Evolutionary conservation across 2,113 vertebrate species (phyloP), one percentile per base, ranked within the genome.

Genomic region (Onychostruthus taczanowskii): DNA sequence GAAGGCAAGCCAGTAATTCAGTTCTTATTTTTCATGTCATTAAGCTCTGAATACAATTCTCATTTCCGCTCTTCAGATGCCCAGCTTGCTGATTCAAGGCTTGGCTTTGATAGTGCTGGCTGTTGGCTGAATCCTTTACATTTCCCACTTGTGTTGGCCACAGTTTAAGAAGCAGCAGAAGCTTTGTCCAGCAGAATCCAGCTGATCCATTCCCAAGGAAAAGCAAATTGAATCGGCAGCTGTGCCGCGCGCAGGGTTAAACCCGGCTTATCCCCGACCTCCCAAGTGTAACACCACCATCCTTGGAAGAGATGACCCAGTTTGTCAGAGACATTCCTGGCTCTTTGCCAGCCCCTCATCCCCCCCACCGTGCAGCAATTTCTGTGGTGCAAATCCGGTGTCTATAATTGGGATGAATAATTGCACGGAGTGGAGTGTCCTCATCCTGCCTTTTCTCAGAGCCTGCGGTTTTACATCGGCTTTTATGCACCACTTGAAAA

Each of bases 281-380:
- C 89, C 91, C 87, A 56, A 94, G 90, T 94, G 94, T 58, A 92
- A 63, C 28, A 88, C 78, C 91, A 93, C 74, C 88, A 69, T 88
- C 91, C 95, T 93, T 33, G 1, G 18, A 85, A 62, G 93, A 96
- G 90, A 93, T 95, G 90, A 91, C 93, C 92, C 94, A 90, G 84
- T 95, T 96, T 90, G 84, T 93, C 39, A 70, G 1, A 85, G 82
- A 43, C 87, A 80, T 69, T 77, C 41, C 79, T 91, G 94, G 96
- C 93, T 13, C 78, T 50, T 1, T 31, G 93, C 95, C 0, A 91
- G 90, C 58, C 67, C 74, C 70, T 76, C 21, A 1, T 35, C 52
- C 62, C 31, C 31, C 49, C n/a, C 87, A 58, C 46, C 0, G 50
- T 52, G 84, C 68, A 55, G 78, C 94, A 90, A 15, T 55, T 81